Base-by-base conservation (phyloP, 2,888 invertebrate genomes). In the Charanyca ferruginea region DNA sequence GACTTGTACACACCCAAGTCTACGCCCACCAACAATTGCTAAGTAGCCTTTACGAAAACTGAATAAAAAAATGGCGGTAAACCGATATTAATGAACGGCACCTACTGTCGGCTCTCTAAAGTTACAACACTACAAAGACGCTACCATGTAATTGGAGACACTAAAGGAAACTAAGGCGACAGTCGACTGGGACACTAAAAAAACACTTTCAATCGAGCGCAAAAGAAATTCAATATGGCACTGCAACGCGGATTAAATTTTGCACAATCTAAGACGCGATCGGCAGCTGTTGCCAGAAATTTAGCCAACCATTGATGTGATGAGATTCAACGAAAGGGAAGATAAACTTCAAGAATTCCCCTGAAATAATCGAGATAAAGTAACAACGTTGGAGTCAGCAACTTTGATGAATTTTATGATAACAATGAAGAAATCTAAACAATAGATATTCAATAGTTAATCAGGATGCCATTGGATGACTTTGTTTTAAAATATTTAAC, bases 91-190 rank as follows among this genome's bases (percentile, higher is more conserved):
- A 88, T 85, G 83, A 86, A 80, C 85, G 83, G 89, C 89, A 91
- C 87, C 88, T 90, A 88, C 85, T 78, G 79, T 81, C 81, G 82
- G 87, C 76, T 87, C 79, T 86, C 87, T 91, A 87, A 90, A 87
- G 89, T 92, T 90, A 89, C 91, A 88, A 81, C 86, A 87, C 86
- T 86, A 89, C 90, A 92, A 91, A 93, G 93, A 91, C 85, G 91
- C 94, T 94, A 94, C 95, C 91, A 89, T 93, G 95, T 91, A 95
- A 95, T 90, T 87, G 77, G 94, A 95, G 91, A 91, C 76, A 79
- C 86, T 85, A 86, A 91, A 91, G 92, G 91, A 92, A 93, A 91
- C 93, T 90, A 90, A 91, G 89, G 93, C 92, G 94, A 95, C 93
- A 93, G 90, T 91, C 87, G 90, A 92, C 93, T 86, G 91, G 87